phyloP scores from a whole-genome alignment of 2,113 vertebrate species.

The Tamias sibiricus region DNA sequence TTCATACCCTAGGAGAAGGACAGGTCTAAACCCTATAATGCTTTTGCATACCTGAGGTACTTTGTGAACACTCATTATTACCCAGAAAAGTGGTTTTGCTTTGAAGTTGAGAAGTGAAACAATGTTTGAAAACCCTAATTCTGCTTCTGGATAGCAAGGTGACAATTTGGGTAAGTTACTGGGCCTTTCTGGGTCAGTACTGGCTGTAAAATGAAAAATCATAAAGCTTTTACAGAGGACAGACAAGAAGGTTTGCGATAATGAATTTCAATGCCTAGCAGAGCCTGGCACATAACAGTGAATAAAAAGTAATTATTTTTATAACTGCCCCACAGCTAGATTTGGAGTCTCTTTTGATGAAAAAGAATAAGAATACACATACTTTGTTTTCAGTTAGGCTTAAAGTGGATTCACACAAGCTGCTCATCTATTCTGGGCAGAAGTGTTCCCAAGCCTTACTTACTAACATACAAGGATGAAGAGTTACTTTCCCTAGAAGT shows the following conservation, averaged over 20 bases:
- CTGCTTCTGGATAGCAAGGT: not conserved
- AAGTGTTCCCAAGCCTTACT: not conserved
- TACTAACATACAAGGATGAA: not conserved
- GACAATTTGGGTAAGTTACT: not conserved
- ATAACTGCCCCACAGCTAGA: not conserved
- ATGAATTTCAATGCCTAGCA: not conserved
- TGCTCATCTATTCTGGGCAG: not conserved
- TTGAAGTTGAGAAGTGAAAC: not conserved
- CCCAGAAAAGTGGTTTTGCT: not conserved
- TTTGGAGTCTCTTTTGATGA: not conserved
- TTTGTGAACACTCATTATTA: not conserved
- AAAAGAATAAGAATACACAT: conserved; percentile 14
- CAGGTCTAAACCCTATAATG: not conserved
- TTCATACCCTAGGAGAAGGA: not conserved
- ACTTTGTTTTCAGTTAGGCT: not conserved
- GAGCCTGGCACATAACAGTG: not conserved
- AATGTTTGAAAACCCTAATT: not conserved
- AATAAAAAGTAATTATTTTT: conserved; percentile 1
- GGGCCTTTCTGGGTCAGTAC: not conserved
- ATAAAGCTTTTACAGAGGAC: not conserved
- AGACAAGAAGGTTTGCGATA: not conserved
- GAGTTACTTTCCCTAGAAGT: not conserved
- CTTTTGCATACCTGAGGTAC: not conserved
- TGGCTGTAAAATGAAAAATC: not conserved
- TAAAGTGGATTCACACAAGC: not conserved